Conservation (phyloP, 2,797 vertebrate genomes). For the Anabacerthia variegaticeps region DNA sequence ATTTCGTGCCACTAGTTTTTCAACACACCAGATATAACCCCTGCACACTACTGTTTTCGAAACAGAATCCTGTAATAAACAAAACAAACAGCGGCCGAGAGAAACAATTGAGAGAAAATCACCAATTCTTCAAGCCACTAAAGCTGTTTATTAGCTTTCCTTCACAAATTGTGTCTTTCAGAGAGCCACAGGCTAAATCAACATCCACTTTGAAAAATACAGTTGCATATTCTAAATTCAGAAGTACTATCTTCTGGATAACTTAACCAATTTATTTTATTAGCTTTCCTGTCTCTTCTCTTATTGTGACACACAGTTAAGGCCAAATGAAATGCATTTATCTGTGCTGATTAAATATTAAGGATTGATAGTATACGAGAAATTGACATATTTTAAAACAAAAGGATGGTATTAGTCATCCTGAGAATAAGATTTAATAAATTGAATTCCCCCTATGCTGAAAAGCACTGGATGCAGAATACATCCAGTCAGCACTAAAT, state of each 20-base stretch:
- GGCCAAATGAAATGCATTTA: slow-evolving; percentile 65
- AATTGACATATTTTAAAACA: slow-evolving; percentile 59
- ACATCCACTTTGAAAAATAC: not conserved
- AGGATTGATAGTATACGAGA: slow-evolving; percentile 46
- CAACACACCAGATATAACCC: not conserved
- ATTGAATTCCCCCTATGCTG: not conserved
- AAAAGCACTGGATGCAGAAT: not conserved
- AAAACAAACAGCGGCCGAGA: not conserved
- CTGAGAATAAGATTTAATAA: not conserved
- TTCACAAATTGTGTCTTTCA: not conserved
- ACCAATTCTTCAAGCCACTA: slow-evolving; percentile 13
- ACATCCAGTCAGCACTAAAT: not conserved
- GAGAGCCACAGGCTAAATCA: not conserved
- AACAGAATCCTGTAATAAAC: slow-evolving; percentile 13
- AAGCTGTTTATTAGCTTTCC: not conserved
- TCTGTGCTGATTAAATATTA: slow-evolving; percentile 63
- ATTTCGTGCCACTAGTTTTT: slow-evolving; percentile 28
- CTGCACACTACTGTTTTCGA: not conserved
- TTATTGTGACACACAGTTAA: slow-evolving; percentile 43
- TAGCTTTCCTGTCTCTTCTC: slow-evolving; percentile 43
- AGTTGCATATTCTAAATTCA: slow-evolving; percentile 5
- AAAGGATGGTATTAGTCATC: slow-evolving; percentile 41
- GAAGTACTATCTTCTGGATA: not conserved
- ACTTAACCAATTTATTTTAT: slow-evolving; percentile 28
- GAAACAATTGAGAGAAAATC: not conserved